Percentiles rank a stretch among this genome's conserved stretches.
phyloP scores from a whole-genome alignment of 1,140 invertebrate genomes.

The Tenebrio molitor region DNA sequence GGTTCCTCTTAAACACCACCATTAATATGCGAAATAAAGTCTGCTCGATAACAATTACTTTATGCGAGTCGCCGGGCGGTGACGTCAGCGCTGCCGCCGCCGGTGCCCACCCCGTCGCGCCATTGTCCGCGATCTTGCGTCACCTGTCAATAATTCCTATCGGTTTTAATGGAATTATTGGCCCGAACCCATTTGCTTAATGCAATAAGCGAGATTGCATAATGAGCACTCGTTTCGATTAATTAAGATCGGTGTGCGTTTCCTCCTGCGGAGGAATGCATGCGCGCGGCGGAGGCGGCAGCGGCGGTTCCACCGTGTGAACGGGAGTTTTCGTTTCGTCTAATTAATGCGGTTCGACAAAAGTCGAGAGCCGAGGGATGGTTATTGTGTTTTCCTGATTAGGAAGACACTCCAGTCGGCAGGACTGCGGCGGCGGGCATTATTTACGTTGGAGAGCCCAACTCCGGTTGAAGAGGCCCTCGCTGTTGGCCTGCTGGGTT shows the following conservation, averaged over 20 bases:
- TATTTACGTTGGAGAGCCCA: conserved; percentile 22
- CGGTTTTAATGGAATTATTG: conserved; percentile 30
- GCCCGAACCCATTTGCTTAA: conserved; percentile 22
- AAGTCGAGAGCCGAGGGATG: background rate
- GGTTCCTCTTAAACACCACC: background rate
- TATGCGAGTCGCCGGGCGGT: background rate
- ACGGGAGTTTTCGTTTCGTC: conserved; percentile 8
- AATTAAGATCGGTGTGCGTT: conserved; percentile 15
- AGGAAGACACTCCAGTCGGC: conserved; percentile 9
- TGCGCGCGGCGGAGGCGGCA: no score
- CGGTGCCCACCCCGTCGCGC: no score
- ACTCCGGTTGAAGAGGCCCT: conserved; percentile 1
- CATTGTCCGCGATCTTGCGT: conserved; percentile 28
- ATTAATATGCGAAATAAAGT: background rate
- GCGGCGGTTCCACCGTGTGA: no score
- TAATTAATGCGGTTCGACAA: background rate
- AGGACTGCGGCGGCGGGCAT: conserved; percentile 10
- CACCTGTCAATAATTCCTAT: conserved; percentile 26
- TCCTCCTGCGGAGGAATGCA: conserved; percentile 4
- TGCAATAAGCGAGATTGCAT: conserved; percentile 36
- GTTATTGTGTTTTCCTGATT: conserved; percentile 29
- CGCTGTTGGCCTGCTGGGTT: conserved; percentile 10
- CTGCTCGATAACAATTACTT: background rate
- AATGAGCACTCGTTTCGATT: conserved; percentile 27
- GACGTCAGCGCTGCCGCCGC: background rate